These are phyloP conservation scores for Bombus turneri DNA, from an alignment of 1,140 invertebrate species.

Conservation along the genomic window DNA sequence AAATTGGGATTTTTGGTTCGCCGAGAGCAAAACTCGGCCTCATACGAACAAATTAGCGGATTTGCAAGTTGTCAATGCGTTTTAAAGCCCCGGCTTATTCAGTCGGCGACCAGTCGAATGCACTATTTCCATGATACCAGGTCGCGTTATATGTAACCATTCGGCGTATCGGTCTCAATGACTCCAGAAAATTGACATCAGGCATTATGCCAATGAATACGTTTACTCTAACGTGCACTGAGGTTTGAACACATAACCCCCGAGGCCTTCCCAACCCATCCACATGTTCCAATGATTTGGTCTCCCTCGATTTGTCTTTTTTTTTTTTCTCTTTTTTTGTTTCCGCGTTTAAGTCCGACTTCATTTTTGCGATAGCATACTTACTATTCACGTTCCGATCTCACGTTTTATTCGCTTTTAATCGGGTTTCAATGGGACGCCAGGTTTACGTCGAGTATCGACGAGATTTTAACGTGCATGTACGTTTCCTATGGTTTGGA, in stretches of 20 bases:
- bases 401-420: background rate
- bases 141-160: background rate
- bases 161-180: conserved; percentile 28
- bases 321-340: background rate
- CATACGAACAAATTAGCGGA: conserved; percentile 46
- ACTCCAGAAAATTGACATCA: conserved; percentile 38
- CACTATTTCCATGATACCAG: conserved; percentile 44
- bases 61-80: conserved; percentile 39
- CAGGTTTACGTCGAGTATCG: background rate
- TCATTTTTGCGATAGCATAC: background rate
- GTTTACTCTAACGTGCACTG: background rate
- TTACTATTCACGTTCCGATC: no score
- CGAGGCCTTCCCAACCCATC: background rate
- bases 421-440: background rate
- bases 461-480: background rate
- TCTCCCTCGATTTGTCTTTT: background rate
- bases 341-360: background rate
- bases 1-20: background rate
- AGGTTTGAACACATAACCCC: background rate
- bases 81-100: conserved; percentile 53
- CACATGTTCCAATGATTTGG: conserved; percentile 15
- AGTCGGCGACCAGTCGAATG: conserved; percentile 24
- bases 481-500: background rate
- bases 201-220: conserved; percentile 49
- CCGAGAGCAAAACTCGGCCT: background rate